Conservation (phyloP, 1,140 invertebrate species). For the Arctopsyche grandis region DNA sequence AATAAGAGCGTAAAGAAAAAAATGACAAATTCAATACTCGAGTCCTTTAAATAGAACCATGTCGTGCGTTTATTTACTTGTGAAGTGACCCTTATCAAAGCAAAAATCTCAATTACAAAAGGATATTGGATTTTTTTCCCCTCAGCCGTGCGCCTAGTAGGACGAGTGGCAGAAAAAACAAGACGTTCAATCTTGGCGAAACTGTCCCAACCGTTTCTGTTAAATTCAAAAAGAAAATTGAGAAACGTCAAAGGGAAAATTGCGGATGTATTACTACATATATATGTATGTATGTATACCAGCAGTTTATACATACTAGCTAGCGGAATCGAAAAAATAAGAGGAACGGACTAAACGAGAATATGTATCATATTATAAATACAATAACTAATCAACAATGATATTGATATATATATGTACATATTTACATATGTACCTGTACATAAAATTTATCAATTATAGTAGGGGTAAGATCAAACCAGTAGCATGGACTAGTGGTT, state of each 20-base stretch:
- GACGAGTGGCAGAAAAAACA: conserved; percentile 9
- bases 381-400: not conserved
- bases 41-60: conserved; percentile 31
- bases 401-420: not conserved
- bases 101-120: conserved; percentile 45
- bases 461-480: too few species aligned
- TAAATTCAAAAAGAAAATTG: conserved; percentile 37
- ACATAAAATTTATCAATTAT: too few species aligned
- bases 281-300: too few species aligned
- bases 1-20: not conserved
- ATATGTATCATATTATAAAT: too few species aligned
- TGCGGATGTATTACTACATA: conserved; percentile 11
- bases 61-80: conserved; percentile 45
- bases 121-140: conserved; percentile 43
- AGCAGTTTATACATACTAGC: too few species aligned
- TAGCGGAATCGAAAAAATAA: too few species aligned
- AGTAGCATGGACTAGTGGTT: too few species aligned
- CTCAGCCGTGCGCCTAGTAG: not conserved
- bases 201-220: conserved; percentile 36
- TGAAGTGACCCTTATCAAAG: conserved; percentile 46
- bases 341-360: too few species aligned
- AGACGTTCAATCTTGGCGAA: conserved; percentile 37
- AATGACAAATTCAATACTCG: conserved; percentile 40
- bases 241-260: conserved; percentile 33
- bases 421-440: not conserved